Base-by-base conservation (phyloP, 2,888 invertebrate species). In the Xylophagus ater region DNA sequence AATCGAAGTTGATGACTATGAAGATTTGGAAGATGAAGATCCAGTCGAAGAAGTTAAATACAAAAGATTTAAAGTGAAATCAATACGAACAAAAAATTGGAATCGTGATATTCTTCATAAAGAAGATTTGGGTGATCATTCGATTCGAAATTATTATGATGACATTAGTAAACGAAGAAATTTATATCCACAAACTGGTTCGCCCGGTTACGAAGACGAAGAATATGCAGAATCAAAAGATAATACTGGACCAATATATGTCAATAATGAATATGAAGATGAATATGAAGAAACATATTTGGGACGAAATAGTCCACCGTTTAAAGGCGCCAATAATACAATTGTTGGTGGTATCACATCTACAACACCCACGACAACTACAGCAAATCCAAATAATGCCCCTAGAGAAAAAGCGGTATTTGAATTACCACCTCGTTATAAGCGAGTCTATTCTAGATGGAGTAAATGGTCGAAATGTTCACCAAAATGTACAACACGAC, bases 391-490 rank as follows among this genome's bases (percentile, higher is more conserved):
- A 4, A 7, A 26, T 31, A 13, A 14, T 44, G 5, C 40, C 51
- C 44, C 49, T 0, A 58, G 55, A 44, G 63, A 60, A 38, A 56
- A 54, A 18, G 55, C 58, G 3, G 59, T 57, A 2, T 52, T 58
- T n/a, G 60, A 64, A 9, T 51, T 54, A 10, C 49, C 48, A 26
- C 51, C 57, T 5, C 50, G 54, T 2, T 56, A 58, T 40, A 44
- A 58, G 6, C 50, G 72, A 19, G 69, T 78, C 10, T 84, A 80
- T 54, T 76, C 78, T 2, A 73, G 74, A 49, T 93, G 92, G 90
- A 79, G 81, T 25, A 67, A 76, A 20, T 93, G 92, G 92, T 80
- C 81, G 2, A 66, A 75, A 9, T 93, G 92, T 56, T 79, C 81
- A 0, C 69, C 74, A 44, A 74, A 77, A 48, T 93, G 93, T 58